Evolutionary conservation across 2,797 vertebrate genomes (phyloP).

Genomic region (Ctenochaetus hawaiiensis): DNA sequence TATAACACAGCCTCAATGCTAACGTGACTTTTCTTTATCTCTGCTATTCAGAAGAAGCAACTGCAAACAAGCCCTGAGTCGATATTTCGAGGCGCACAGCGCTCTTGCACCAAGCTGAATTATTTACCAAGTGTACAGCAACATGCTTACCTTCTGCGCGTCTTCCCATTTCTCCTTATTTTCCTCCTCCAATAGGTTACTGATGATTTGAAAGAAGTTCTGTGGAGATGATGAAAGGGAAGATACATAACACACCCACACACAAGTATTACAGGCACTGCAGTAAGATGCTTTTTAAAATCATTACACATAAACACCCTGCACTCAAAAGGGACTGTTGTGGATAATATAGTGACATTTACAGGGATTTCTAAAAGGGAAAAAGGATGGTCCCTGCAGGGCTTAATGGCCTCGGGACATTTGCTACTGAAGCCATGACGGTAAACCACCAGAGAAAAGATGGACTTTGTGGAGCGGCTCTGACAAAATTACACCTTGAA

Average conservation of each 20-base stretch:
- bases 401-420: conserved; percentile 53
- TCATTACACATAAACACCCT: conserved; percentile 52
- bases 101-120: conserved; percentile 55
- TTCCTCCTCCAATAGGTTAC: conserved; percentile 98
- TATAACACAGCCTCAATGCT: conserved; percentile 35
- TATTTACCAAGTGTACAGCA: conserved; percentile 56
- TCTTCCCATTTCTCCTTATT: conserved; percentile 99
- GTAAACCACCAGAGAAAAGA: conserved; percentile 49
- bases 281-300: conserved; percentile 59
- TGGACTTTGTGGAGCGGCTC: conserved; percentile 53
- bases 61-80: conserved; percentile 17
- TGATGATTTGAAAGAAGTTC: conserved; percentile 99
- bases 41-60: conserved; percentile 22
- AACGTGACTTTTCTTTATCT: conserved; percentile 42
- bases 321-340: conserved; percentile 32
- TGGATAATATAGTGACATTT: conserved; percentile 56
- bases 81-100: conserved; percentile 18
- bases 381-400: conserved; percentile 52
- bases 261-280: conserved; percentile 57
- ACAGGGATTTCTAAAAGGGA: conserved; percentile 40
- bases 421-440: conserved; percentile 41
- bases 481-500: conserved; percentile 70
- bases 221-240: conserved; percentile 78
- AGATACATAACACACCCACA: conserved; percentile 69
- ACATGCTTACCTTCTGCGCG: conserved; percentile 93